Base-by-base conservation (phyloP, 2,888 invertebrate genomes). In the Geophilus truncorum region DNA sequence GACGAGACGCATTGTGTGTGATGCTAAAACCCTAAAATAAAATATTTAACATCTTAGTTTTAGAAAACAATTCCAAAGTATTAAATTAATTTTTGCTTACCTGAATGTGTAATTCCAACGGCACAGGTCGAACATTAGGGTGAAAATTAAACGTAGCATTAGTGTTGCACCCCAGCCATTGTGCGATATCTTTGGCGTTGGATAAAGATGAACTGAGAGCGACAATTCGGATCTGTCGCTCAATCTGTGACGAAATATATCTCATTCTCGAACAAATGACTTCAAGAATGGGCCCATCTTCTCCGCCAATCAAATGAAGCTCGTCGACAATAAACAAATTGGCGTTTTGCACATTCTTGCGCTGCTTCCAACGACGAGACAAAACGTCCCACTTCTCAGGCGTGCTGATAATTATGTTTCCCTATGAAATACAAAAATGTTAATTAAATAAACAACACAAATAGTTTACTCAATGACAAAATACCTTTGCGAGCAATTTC, bases 311-410 rank as follows among this genome's bases (percentile, higher is more conserved):
- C 85, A 91, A 87, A 85, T 99, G 98, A 28, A 99, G 89, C 84
- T 99, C 98, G 86, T 99, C 99, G 21, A 96, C 96, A 82, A 99
- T 95, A 87, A 99, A 97, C 18, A 99, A 89, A 82, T 96, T 94
- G 9, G 99, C 93, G 85, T 96, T 97, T 86, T 98, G 98, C 0
- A 99, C 98, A 86, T 97, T 97, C 88, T 98, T 98, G 36, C 99
- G 91, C 85, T 99, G 98, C 85, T 99, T 99, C 99, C 99, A 99
- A 83, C 99, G 90, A 80, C 99, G 90, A 0, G 99, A 99, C 1
- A 99, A 89, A 3, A 99, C 96, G 86, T 99, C 99, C 99, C 99
- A 99, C 85, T 97, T 97, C 86, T 98, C 98, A 0, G 98, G 97
- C 0, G 98, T 98, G 4, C 96, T 94, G 82, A 99, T 92, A 70